These are phyloP conservation scores for Myopa testacea DNA, from an alignment of 2,888 invertebrate genomes.

Conservation along the genomic window DNA sequence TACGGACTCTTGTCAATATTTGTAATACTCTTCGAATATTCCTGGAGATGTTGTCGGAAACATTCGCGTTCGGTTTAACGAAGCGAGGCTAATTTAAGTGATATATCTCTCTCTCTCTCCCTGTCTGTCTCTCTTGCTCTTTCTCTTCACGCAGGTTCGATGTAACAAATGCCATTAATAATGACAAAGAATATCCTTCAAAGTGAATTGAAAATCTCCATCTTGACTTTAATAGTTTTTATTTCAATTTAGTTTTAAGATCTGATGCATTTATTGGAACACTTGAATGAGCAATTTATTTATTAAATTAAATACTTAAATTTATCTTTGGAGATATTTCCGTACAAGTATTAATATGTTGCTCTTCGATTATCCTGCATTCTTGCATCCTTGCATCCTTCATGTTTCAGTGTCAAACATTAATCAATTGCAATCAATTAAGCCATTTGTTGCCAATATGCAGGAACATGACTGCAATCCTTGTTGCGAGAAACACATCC, in stretches of 20 bases:
- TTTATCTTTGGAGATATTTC: not conserved
- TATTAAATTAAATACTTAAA: no score
- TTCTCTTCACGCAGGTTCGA: no score
- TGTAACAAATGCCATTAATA: no score
- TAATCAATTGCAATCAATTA: slow-evolving; percentile 32
- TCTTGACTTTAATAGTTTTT: no score
- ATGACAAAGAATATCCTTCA: no score
- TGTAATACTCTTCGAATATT: slow-evolving; percentile 58
- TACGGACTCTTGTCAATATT: slow-evolving; percentile 55
- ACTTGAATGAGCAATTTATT: no score
- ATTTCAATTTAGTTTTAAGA: no score
- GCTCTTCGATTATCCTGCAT: not conserved
- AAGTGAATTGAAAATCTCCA: no score
- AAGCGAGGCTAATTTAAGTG: slow-evolving; percentile 65
- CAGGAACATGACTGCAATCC: slow-evolving; percentile 22
- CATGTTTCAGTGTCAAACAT: slow-evolving; percentile 7
- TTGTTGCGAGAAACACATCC: slow-evolving; percentile 22
- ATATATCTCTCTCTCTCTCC: not conserved
- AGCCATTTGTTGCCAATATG: slow-evolving; percentile 36
- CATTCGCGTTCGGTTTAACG: slow-evolving; percentile 56
- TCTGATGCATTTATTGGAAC: no score
- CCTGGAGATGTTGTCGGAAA: not conserved
- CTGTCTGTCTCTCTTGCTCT: not conserved
- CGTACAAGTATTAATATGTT: not conserved
- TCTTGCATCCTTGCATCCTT: not conserved